These are phyloP conservation scores for Sitobion miscanthi DNA, from an alignment of 1,140 invertebrate genomes.

Conservation along the genomic window DNA sequence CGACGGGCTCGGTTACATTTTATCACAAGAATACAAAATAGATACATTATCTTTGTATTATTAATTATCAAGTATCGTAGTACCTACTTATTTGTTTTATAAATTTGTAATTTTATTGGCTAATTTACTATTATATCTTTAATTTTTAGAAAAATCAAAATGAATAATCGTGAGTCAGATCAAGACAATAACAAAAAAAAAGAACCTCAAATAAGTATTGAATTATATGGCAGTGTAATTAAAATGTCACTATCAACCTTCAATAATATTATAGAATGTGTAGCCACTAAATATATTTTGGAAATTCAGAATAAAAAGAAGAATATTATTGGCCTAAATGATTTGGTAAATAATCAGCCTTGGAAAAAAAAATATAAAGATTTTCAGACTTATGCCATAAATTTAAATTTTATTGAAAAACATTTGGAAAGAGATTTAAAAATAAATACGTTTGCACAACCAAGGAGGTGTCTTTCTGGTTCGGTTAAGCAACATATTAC, in stretches of 20 bases:
- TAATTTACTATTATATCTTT: not conserved
- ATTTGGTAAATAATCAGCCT: not conserved
- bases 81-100: not conserved
- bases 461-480: not conserved
- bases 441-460: not conserved
- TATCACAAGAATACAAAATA: not conserved
- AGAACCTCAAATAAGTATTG: not conserved
- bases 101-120: not conserved
- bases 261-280: not conserved
- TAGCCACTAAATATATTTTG: not conserved
- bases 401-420: rapidly evolving
- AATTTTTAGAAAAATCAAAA: not conserved
- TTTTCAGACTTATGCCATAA: rapidly evolving
- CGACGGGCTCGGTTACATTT: not conserved
- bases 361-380: not conserved
- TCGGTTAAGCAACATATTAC: not conserved
- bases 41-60: not conserved
- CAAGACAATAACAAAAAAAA: not conserved
- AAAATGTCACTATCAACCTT: not conserved
- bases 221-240: not conserved
- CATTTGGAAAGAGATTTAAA: not conserved
- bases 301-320: rapidly evolving
- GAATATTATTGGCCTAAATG: not conserved
- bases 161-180: not conserved
- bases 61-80: not conserved